Base-by-base conservation (phyloP, 2,888 invertebrate genomes). In the Gymnosoma rotundatum region DNA sequence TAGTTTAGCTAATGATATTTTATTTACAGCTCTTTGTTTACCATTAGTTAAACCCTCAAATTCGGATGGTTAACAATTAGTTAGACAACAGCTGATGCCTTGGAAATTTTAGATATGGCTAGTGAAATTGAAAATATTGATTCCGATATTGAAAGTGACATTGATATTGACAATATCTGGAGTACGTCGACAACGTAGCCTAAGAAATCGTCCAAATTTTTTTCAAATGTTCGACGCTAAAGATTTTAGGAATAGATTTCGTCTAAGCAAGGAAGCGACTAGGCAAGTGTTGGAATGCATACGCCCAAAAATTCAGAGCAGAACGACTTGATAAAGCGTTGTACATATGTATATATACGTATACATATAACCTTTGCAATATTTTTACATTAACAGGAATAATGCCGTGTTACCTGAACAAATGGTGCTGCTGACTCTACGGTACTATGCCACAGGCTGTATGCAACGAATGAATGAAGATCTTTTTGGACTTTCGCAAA, bases 171-270 rank as follows among this genome's bases (percentile, higher is more conserved):
- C 18, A 52, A 8, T 8, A 52, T 52, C 9, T 52, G 18, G 52
- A 52, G 25, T 25, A 25, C 25, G 25, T 25, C 61, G 61, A 1
- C 61, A 42, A 61, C 20, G 20, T 20, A 61, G 12, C 14, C 5
- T 61, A 42, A 61, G 61, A 42, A 21, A 20, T 20, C 61, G 56
- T 32, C 56, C 32, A 32, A 61, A 61, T 20, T 61, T 42, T 61
- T 61, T 61, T 42, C 10, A 20, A 42, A 20, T 61, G 38, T 61
- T 42, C 8, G 42, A 38, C 7, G 61, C 38, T 18, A 38, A 36
- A 7, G 60, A 67, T 32, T 67, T 48, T 36, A 32, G 67, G 38
- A 36, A 54, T 14, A 50, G 67, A 67, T 67, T 67, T 36, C 67
- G 67, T 4, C 52, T 67, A 8, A 52, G 52, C 36, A 67, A 69